A percentile compares a stretch with the other conserved stretches of the same genome.
Evolutionary conservation across 2,888 invertebrate genomes (phyloP).

Genomic region (Zeuzera pyrina): DNA sequence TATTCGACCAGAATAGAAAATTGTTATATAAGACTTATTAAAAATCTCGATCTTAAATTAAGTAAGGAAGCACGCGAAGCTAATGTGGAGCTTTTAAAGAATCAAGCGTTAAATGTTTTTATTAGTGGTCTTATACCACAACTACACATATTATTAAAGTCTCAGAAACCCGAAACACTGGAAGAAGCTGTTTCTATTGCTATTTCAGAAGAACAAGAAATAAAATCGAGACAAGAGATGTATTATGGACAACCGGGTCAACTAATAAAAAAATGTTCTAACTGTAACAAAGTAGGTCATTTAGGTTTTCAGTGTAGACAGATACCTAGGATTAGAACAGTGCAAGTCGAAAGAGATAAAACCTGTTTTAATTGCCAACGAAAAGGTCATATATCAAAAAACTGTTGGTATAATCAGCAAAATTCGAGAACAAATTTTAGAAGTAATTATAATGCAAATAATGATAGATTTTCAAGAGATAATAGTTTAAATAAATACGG

Average conservation of each 20-base stretch:
- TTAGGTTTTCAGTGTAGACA: no score
- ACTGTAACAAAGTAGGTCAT: background rate
- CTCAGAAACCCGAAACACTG: background rate
- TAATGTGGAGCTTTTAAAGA: background rate
- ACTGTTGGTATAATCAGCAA: no score
- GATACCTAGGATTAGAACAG: no score
- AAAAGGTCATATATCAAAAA: no score
- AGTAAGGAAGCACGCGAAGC: constrained; percentile 2
- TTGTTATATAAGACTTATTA: constrained; percentile 12
- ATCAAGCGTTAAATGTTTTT: background rate
- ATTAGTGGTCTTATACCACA: background rate
- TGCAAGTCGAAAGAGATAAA: no score
- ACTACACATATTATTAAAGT: background rate
- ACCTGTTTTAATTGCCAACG: no score
- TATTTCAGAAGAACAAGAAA: background rate
- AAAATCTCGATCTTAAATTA: constrained; percentile 9
- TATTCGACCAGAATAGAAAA: constrained; percentile 10
- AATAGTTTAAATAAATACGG: no score
- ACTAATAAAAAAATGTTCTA: background rate
- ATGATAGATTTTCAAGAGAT: no score
- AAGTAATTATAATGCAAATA: no score
- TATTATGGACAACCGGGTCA: background rate
- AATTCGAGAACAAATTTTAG: no score
- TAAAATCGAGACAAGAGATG: background rate
- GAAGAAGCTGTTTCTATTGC: background rate